Conservation (phyloP, 2,888 invertebrate species). For the Drosophila hamatofila region DNA sequence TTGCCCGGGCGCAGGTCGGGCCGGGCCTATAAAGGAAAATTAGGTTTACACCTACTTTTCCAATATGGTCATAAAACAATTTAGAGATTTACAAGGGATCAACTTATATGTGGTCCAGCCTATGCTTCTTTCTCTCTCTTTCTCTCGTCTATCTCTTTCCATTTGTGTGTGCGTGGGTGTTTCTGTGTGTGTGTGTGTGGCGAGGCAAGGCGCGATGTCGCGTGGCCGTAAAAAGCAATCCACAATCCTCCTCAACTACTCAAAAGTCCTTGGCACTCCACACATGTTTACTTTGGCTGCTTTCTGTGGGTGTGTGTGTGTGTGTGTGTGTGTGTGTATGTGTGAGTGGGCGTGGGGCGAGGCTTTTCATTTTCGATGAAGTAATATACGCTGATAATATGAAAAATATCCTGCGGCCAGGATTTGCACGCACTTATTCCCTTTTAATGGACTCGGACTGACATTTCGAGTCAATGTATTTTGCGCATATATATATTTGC, state of each 20-base stretch:
- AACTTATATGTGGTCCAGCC: slow-evolving; percentile 57
- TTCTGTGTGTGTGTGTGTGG: slow-evolving; percentile 10
- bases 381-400: slow-evolving; percentile 79
- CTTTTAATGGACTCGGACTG: slow-evolving; percentile 72
- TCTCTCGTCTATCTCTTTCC: neutral
- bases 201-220: slow-evolving; percentile 45
- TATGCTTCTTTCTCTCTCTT: neutral
- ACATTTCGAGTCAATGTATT: slow-evolving; percentile 31
- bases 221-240: slow-evolving; percentile 45
- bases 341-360: slow-evolving; percentile 5
- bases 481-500: slow-evolving; percentile 23
- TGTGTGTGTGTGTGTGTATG: neutral
- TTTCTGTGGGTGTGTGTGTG: neutral
- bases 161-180: slow-evolving; percentile 19
- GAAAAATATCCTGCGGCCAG: slow-evolving; percentile 74
- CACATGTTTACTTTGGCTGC: slow-evolving; percentile 59
- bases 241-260: slow-evolving; percentile 43
- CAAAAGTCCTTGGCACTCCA: slow-evolving; percentile 40
- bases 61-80: slow-evolving; percentile 79
- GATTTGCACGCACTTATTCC: slow-evolving; percentile 81
- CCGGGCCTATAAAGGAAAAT: slow-evolving; percentile 69
- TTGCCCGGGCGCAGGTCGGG: slow-evolving; percentile 36
- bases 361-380: slow-evolving; percentile 72
- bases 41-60: slow-evolving; percentile 76
- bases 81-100: slow-evolving; percentile 77